phyloP scores from a whole-genome alignment of 2,797 vertebrate genomes.

The Vultur gryphus region DNA sequence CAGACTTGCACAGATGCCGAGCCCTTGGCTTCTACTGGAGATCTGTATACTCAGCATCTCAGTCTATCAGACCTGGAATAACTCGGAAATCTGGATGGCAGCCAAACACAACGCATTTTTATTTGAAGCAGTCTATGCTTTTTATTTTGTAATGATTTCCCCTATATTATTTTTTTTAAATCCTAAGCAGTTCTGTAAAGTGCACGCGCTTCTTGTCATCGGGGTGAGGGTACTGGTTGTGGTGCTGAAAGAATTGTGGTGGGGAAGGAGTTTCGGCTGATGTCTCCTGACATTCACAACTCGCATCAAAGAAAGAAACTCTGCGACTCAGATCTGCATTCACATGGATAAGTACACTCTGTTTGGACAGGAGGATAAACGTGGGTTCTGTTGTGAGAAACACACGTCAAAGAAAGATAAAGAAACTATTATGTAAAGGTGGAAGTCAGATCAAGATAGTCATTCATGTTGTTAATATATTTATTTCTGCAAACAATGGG shows the following conservation, averaged over 20 bases:
- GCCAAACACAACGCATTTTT: slow-evolving; percentile 22
- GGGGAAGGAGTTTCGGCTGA: neutral
- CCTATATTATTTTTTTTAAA: neutral
- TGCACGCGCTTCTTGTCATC: accelerated
- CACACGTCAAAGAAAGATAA: neutral
- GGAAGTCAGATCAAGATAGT: neutral
- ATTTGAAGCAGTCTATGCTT: neutral
- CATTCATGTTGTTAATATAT: neutral
- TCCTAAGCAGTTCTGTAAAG: neutral
- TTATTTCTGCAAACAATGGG: neutral
- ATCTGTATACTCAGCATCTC: slow-evolving; percentile 24
- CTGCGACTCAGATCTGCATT: accelerated
- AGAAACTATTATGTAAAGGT: neutral
- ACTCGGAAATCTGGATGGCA: neutral
- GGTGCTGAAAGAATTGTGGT: slow-evolving; percentile 4
- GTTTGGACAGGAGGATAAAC: neutral
- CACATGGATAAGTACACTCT: neutral
- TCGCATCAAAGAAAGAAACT: neutral
- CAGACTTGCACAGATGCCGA: neutral
- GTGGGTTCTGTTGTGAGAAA: neutral
- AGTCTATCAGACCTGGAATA: slow-evolving; percentile 10
- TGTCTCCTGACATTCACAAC: neutral
- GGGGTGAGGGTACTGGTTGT: slow-evolving; percentile 1
- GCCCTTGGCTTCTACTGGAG: slow-evolving; percentile 1
- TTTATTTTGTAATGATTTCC: neutral